Percentiles rank a stretch among this genome's conserved stretches.
phyloP scores from a whole-genome alignment of 2,113 vertebrate species.

The Siphamia tubifer region DNA sequence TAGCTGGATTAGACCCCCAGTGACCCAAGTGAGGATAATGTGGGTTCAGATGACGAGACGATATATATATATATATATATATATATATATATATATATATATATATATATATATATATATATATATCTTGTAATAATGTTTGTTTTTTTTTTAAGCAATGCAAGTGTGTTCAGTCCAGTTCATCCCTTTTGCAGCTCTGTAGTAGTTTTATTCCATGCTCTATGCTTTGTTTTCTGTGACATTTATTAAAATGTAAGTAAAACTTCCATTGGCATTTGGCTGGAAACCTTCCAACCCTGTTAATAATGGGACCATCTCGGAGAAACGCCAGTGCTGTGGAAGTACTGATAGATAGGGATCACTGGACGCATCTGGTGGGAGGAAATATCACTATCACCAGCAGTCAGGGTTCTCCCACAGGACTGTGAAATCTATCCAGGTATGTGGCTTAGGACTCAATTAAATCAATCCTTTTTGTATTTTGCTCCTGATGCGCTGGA shows the following conservation, averaged over 20 bases:
- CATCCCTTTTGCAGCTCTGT: neutral
- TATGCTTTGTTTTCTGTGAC: conserved; percentile 1
- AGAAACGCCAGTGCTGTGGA: neutral
- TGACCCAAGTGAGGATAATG: too few relatives aligned
- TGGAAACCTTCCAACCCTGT: conserved; percentile 6
- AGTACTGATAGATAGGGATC: conserved; percentile 60
- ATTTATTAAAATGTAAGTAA: conserved; percentile 24
- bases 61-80: too few relatives aligned
- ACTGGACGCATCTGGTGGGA: conserved; percentile 69
- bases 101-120: too few relatives aligned
- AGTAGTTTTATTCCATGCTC: neutral
- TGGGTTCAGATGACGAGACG: too few relatives aligned
- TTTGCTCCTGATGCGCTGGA: neutral
- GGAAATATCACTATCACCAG: conserved; percentile 47
- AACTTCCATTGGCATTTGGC: conserved; percentile 28
- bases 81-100: too few relatives aligned
- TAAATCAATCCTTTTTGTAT: conserved; percentile 1
- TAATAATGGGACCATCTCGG: neutral
- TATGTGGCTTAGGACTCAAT: conserved; percentile 39
- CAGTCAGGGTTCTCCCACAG: conserved; percentile 14
- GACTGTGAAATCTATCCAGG: conserved; percentile 48
- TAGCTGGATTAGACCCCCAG: too few relatives aligned
- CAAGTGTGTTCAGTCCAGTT: conserved; percentile 1
- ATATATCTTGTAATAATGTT: too few relatives aligned
- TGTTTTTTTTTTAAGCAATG: too few relatives aligned